These are phyloP conservation scores for Teleopsis dalmanni DNA, from an alignment of 1,140 invertebrate species.

Conservation along the genomic window DNA sequence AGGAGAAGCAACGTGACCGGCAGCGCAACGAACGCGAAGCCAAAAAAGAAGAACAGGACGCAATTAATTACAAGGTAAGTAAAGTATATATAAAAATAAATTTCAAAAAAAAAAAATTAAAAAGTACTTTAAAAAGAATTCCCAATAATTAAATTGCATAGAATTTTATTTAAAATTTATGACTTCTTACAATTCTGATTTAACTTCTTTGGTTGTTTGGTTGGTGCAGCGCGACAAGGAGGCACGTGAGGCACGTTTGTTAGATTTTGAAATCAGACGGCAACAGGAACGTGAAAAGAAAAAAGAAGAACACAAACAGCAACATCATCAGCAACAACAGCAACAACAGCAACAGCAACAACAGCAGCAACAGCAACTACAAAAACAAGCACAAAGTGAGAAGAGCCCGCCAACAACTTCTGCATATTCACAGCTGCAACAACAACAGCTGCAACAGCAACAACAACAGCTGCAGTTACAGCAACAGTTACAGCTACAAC, in stretches of 20 bases:
- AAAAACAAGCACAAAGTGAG: slow-evolving; percentile 19
- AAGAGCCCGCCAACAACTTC: slow-evolving; percentile 21
- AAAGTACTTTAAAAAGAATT: not conserved
- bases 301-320: slow-evolving; percentile 37
- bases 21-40: slow-evolving; percentile 43
- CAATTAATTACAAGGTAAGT: slow-evolving; percentile 43
- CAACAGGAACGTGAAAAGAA: slow-evolving; percentile 43
- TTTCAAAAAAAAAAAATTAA: not conserved
- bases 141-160: not conserved
- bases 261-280: slow-evolving; percentile 43
- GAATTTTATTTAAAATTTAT: not conserved
- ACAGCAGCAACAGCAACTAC: slow-evolving; percentile 29
- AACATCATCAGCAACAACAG: slow-evolving; percentile 36
- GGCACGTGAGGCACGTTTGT: slow-evolving; percentile 40
- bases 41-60: slow-evolving; percentile 44
- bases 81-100: slow-evolving; percentile 1
- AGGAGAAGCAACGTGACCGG: slow-evolving; percentile 44
- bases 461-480: slow-evolving; percentile 12
- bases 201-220: not conserved
- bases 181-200: not conserved
- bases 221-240: slow-evolving; percentile 38
- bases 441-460: slow-evolving; percentile 18
- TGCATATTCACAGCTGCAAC: slow-evolving; percentile 11
- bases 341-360: slow-evolving; percentile 33
- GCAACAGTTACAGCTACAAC: slow-evolving; percentile 9